These are phyloP conservation scores for Pithys albifrons DNA, from an alignment of 2,113 vertebrate genomes.

Conservation along the genomic window DNA sequence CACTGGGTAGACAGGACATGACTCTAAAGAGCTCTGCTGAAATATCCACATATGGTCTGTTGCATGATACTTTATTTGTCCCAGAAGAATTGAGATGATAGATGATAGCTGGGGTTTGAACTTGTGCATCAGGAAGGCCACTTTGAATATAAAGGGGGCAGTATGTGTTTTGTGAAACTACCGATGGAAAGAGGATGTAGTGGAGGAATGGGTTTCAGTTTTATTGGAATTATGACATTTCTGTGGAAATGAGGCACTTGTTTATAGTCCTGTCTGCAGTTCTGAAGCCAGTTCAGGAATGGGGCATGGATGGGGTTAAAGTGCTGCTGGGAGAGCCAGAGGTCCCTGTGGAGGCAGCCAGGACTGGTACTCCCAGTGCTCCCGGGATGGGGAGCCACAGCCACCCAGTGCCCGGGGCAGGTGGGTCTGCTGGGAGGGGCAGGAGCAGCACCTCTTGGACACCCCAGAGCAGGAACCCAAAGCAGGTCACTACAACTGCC, in stretches of 20 bases:
- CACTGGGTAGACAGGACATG: not conserved
- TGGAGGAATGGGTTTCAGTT: not conserved
- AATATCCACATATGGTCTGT: constrained; percentile 24
- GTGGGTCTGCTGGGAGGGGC: not conserved
- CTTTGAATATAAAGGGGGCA: constrained; percentile 7
- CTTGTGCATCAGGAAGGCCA: constrained; percentile 39
- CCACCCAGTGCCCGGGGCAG: not conserved
- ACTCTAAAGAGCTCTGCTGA: constrained; percentile 19
- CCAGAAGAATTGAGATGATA: constrained; percentile 37
- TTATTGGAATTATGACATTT: not conserved
- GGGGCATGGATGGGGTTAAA: not conserved
- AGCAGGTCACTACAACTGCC: not conserved
- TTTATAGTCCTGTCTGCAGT: not conserved
- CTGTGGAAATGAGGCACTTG: not conserved
- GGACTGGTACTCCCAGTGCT: not conserved
- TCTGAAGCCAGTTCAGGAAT: not conserved
- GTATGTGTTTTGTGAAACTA: not conserved
- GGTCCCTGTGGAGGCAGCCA: not conserved
- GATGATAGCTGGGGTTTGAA: constrained; percentile 49
- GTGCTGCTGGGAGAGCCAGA: not conserved
- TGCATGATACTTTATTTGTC: constrained; percentile 39
- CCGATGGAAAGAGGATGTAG: not conserved
- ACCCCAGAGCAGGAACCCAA: not conserved
- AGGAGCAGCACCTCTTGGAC: not conserved
- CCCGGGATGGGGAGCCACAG: not conserved